Evolutionary conservation across 2,113 vertebrate genomes (phyloP).

Genomic region (Hippopotamus amphibius): DNA sequence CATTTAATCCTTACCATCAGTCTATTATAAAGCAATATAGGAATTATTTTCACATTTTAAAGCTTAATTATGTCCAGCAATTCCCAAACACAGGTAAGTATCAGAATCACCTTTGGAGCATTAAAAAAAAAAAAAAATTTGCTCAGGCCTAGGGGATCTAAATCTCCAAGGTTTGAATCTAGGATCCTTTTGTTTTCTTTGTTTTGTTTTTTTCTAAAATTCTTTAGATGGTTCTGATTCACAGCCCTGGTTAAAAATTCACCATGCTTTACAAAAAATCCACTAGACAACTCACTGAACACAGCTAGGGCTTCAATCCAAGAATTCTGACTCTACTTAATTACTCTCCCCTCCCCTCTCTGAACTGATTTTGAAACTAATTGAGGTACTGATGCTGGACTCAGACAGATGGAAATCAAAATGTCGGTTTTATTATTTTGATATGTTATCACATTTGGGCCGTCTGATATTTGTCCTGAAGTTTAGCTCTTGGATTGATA

Average conservation of each 20-base stretch:
- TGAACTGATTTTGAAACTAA: conserved; percentile 6
- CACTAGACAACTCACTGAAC: background rate
- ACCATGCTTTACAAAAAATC: background rate
- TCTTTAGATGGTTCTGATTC: conserved; percentile 11
- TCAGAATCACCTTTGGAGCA: background rate
- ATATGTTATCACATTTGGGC: background rate
- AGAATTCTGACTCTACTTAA: background rate
- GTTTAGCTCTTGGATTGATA: background rate
- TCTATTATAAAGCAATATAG: background rate
- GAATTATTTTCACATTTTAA: background rate
- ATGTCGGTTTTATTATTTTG: background rate
- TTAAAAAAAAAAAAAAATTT: background rate
- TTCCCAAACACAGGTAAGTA: background rate
- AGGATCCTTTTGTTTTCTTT: background rate
- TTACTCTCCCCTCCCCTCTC: background rate
- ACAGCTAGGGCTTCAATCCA: background rate
- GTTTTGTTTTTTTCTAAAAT: background rate
- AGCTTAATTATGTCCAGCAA: background rate
- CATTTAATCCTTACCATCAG: background rate
- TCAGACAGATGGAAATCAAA: background rate
- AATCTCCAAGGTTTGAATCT: background rate
- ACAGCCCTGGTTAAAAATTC: background rate
- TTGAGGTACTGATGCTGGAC: background rate
- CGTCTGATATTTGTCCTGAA: background rate
- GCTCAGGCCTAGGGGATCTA: background rate